Percentiles rank a stretch among this genome's conserved stretches.
Conservation (phyloP, 2,113 vertebrate species). For the Rhea pennata region DNA sequence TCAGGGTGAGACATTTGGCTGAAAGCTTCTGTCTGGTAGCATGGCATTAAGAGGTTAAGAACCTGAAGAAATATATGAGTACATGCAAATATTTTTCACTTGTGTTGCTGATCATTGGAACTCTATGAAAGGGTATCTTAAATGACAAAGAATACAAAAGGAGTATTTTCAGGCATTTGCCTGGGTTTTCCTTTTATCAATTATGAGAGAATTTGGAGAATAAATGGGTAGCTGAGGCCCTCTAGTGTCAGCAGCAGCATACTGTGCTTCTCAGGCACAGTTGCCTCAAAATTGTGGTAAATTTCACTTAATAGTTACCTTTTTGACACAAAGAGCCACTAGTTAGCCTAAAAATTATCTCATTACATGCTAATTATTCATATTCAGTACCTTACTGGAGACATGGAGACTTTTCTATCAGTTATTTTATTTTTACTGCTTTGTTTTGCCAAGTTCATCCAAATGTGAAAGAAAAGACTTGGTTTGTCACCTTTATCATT, state of each 20-base stretch:
- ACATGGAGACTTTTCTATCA: accelerated
- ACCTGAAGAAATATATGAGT: not conserved
- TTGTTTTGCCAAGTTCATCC: not conserved
- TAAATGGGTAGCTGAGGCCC: constrained; percentile 58
- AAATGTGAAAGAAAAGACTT: not conserved
- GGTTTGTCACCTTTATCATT: not conserved
- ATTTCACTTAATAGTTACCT: not conserved
- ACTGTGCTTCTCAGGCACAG: not conserved
- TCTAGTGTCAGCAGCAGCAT: constrained; percentile 38
- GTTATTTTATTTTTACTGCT: not conserved
- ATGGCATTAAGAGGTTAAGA: not conserved
- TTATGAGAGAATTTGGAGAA: accelerated
- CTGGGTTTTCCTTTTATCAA: accelerated
- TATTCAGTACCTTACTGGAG: not conserved
- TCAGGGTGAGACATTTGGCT: not conserved
- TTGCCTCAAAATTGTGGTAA: not conserved
- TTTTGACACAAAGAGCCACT: not conserved
- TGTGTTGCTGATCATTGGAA: not conserved
- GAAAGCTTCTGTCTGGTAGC: accelerated
- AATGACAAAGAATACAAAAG: not conserved
- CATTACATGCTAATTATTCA: not conserved
- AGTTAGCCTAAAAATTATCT: not conserved
- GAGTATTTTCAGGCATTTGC: not conserved
- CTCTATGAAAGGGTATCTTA: accelerated
- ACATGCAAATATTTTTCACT: not conserved